Evolutionary conservation across 2,888 invertebrate species (phyloP), one percentile per base, ranked within the genome.

Genomic region (Ligdia adustata): DNA sequence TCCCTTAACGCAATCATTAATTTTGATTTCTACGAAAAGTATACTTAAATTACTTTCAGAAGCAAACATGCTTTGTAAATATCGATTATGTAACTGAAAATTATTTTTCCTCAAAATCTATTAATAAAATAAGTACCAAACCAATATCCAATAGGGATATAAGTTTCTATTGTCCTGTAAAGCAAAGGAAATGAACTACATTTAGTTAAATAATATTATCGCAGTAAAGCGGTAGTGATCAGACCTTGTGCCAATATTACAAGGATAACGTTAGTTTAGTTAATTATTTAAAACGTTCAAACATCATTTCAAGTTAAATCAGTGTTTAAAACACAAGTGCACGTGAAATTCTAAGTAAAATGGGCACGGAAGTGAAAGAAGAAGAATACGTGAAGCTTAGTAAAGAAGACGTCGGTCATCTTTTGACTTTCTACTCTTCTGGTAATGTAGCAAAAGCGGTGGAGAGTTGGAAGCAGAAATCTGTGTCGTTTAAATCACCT

Each of bases 401-500:
- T 9, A 83, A 68, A 60, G 79, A 82, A 55, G 82, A 86, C 13
- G 66, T 83, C 1, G 78, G 76, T 0, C 56, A 67, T 46, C 49
- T 82, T 1, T 77, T 72, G 0, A 67, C 83, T 0, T 77, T 73
- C 53, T 82, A 80, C 44, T 54, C 73, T 0, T 60, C 64, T 0
- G 57, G 69, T 0, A 55, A 55, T 22, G 67, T 75, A 0, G 43
- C 60, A 0, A 75, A 62, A 7, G 72, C 72, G 2, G 75, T 64
- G 0, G 73, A 78, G 1, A 64, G 55, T 0, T 86, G 83, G 82
- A 85, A 79, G 55, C 60, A 67, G 5, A 88, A 85, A 59, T 80
- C 82, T 0, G 80, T 83, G 0, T 75, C 82, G 0, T 76, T 85
- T n/a, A 48, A 75, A n/a, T 84, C 82, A 0, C 82, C 86, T 0